Evolutionary conservation across 2,113 vertebrate species (phyloP).

Genomic region (Corythornis vintsioides): DNA sequence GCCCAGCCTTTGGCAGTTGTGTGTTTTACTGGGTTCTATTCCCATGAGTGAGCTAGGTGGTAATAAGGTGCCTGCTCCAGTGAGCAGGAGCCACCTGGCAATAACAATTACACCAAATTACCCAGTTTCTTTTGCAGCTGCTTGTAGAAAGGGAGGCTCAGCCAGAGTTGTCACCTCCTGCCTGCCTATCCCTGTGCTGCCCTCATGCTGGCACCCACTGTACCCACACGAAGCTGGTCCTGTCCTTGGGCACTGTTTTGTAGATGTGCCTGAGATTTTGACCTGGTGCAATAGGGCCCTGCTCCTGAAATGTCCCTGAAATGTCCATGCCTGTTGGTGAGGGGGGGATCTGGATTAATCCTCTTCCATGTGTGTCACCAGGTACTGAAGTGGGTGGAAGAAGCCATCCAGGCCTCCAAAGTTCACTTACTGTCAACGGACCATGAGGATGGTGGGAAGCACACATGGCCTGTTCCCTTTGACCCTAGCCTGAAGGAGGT

Average conservation of each 20-base stretch:
- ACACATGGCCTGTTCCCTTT: slow-evolving; percentile 85
- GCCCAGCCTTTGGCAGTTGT: background rate
- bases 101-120: background rate
- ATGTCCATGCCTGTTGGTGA: accelerated
- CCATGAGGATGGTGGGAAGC: slow-evolving; percentile 82
- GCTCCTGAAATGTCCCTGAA: accelerated
- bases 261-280: accelerated
- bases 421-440: slow-evolving; percentile 91
- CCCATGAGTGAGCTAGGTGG: background rate
- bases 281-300: background rate
- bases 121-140: background rate
- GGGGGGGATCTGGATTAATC: background rate
- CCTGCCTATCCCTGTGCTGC: background rate
- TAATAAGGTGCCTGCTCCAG: background rate
- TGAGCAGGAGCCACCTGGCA: slow-evolving; percentile 6
- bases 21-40: background rate
- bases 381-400: slow-evolving; percentile 95
- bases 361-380: background rate
- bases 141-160: background rate
- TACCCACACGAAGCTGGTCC: background rate
- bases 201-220: background rate
- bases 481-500: slow-evolving; percentile 91
- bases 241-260: accelerated
- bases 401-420: slow-evolving; percentile 89
- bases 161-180: background rate